Percentiles rank a stretch among this genome's conserved stretches.
These are phyloP conservation scores for Champsocephalus gunnari DNA, from an alignment of 2,797 vertebrate genomes.

Conservation along the genomic window DNA sequence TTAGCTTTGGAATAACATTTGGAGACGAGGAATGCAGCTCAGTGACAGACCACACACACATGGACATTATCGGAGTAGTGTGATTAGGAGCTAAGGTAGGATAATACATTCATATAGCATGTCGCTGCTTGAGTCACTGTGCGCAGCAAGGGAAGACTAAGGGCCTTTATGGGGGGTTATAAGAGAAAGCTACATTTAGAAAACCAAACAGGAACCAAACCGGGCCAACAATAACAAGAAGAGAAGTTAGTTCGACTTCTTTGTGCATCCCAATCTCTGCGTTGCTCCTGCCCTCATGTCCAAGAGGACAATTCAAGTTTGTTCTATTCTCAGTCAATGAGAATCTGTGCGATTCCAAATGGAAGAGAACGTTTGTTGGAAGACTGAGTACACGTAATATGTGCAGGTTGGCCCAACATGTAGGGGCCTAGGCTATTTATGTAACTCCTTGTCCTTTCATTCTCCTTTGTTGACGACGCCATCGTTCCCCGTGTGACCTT, in stretches of 20 bases:
- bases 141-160: conserved; percentile 14
- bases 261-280: conserved; percentile 17
- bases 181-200: conserved; percentile 36
- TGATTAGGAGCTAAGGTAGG: conserved; percentile 64
- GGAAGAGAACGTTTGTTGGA: conserved; percentile 36
- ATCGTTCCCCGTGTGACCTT: neutral
- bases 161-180: conserved; percentile 9
- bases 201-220: conserved; percentile 2
- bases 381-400: conserved; percentile 46
- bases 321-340: conserved; percentile 53
- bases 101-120: conserved; percentile 53
- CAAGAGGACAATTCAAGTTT: conserved; percentile 39
- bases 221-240: conserved; percentile 11
- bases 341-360: conserved; percentile 17
- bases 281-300: conserved; percentile 24
- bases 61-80: conserved; percentile 51
- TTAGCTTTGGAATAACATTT: conserved; percentile 78
- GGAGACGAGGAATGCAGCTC: conserved; percentile 65
- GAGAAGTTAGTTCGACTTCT: conserved; percentile 18
- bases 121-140: conserved; percentile 39
- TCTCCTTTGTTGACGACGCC: conserved; percentile 39
- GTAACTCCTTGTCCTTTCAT: conserved; percentile 34
- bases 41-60: conserved; percentile 67
- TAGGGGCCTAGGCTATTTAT: conserved; percentile 12
- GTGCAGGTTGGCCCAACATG: neutral